These are phyloP conservation scores for Liasis olivaceus DNA, from an alignment of 2,797 vertebrate species.

Conservation along the genomic window DNA sequence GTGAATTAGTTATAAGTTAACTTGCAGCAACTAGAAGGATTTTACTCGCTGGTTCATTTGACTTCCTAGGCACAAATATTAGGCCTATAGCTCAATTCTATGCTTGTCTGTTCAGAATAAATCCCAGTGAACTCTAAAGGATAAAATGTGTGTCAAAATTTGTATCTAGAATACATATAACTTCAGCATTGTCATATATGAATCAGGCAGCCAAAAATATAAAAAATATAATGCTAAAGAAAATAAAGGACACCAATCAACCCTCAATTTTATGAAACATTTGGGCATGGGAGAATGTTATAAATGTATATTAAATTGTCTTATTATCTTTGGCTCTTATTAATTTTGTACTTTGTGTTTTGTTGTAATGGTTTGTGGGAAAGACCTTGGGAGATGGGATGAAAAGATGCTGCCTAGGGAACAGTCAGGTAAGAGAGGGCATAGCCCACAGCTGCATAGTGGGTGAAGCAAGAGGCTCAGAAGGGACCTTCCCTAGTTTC, in stretches of 20 bases:
- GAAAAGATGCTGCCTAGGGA: no score
- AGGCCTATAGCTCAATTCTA: background rate
- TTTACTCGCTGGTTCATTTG: slow-evolving; percentile 68
- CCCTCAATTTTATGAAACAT: background rate
- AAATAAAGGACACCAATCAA: background rate
- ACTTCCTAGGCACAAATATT: slow-evolving; percentile 49
- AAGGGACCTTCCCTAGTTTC: no score
- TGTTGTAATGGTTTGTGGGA: no score
- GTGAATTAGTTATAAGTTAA: slow-evolving; percentile 23
- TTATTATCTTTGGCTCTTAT: no score
- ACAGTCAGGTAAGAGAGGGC: no score
- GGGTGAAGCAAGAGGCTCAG: no score
- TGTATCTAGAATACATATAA: background rate
- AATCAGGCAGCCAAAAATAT: background rate
- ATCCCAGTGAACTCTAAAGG: background rate
- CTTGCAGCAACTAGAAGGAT: slow-evolving; percentile 58
- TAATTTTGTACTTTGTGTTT: no score
- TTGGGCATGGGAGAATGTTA: background rate
- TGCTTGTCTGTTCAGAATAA: background rate
- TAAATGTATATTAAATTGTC: background rate
- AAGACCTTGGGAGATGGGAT: no score
- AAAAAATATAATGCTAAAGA: background rate
- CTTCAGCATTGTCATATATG: background rate
- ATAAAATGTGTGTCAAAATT: background rate
- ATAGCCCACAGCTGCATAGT: no score